Evolutionary conservation across 2,888 invertebrate species (phyloP).

Genomic region (Therioaphis trifolii): DNA sequence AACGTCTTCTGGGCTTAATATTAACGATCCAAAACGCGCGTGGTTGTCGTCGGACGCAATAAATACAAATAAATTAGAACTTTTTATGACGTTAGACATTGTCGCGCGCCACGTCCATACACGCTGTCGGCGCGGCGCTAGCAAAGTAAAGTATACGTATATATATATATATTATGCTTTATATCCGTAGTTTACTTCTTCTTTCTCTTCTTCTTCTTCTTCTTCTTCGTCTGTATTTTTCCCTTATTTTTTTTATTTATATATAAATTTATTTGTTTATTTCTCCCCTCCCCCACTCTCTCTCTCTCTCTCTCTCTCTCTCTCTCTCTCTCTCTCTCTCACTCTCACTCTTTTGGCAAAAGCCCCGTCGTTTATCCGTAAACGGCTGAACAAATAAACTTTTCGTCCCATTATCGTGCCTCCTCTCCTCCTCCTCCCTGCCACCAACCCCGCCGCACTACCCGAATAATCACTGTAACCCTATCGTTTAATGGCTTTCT

Average conservation of each 20-base stretch:
- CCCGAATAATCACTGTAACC: conserved; percentile 59
- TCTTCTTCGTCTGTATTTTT: background rate
- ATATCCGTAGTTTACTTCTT: background rate
- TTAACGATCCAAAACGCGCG: conserved; percentile 31
- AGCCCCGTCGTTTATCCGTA: conserved; percentile 31
- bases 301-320: background rate
- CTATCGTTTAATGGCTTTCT: conserved; percentile 56
- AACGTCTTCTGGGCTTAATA: conserved; percentile 9
- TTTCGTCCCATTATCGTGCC: conserved; percentile 41
- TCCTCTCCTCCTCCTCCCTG: background rate
- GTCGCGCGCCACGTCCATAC: too few relatives aligned
- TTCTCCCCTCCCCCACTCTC: too few relatives aligned
- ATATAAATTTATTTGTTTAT: too few relatives aligned
- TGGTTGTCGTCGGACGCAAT: background rate
- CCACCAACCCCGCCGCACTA: background rate
- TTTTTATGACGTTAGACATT: conserved; percentile 46
- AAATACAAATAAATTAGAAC: conserved; percentile 42
- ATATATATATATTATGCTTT: background rate
- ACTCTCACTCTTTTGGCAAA: background rate
- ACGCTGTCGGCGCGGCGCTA: background rate
- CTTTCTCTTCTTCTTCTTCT: background rate
- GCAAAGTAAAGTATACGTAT: too few relatives aligned
- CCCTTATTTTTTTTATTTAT: background rate
- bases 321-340: background rate
- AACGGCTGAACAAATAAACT: conserved; percentile 52